Evolutionary conservation across 2,888 invertebrate species (phyloP), one percentile per base, ranked within the genome.

Genomic region (Ennomos fuscantarius): DNA sequence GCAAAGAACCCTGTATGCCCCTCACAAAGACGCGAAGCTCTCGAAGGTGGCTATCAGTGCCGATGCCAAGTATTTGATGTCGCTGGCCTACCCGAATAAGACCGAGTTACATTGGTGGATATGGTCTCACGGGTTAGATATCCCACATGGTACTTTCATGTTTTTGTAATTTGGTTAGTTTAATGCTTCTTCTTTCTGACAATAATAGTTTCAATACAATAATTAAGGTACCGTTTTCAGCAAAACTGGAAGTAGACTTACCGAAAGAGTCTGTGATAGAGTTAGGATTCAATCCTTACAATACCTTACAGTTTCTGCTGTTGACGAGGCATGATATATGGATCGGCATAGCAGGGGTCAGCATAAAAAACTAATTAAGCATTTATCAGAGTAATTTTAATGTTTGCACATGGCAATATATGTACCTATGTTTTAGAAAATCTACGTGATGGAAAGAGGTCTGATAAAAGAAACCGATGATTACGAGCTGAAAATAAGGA

Each of bases 71-170:
- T 94, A 93, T 66, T 75, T 95, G 40, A 77, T 94, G 1, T 93
- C 93, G 0, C 66, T 94, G 47, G 93, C 91, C 2, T 92, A 92
- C 60, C 86, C 85, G 43, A 81, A 84, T 0, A 79, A 78, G 49
- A 90, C 93, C 15, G 72, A 74, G 0, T 64, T 95, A 0, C 82
- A 93, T 62, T 93, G 95, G 81, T 95, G 95, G 95, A 81, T 94
- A 42, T 95, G 95, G 95, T 93, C 94, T 34, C 84, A 76, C 31
- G 94, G 93, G 3, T 69, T 69, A 8, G 86, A 93, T 9, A 68
- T 74, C 43, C 93, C 94, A 5, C 89, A 94, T 74, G 94, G 94
- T 94, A 60, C 31, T 11, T 50, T 1, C 2, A 32, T 36, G 33
- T 24, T 32, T 1, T 33, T 31, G 24, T 24, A 24, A 6, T 6